phyloP scores from a whole-genome alignment of 2,888 invertebrate species.

The Drosophila setosimentum region DNA sequence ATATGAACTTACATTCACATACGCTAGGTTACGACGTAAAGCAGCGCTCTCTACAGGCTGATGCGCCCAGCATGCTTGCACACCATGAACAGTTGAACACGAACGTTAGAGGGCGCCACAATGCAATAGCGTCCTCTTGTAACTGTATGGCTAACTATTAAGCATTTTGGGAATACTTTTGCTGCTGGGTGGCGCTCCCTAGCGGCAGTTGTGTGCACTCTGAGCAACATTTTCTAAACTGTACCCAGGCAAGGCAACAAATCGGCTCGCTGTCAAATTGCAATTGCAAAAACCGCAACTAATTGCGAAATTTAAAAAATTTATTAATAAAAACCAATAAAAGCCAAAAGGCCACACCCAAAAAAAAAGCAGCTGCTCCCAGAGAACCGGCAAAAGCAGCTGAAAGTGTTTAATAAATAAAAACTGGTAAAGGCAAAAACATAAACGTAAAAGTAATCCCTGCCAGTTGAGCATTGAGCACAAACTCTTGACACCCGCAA shows the following conservation, averaged over 20 bases:
- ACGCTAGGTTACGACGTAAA: neutral
- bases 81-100: neutral
- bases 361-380: constrained; percentile 8
- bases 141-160: accelerated
- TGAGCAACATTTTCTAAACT: neutral
- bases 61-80: accelerated
- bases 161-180: neutral
- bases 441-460: constrained; percentile 58
- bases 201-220: constrained; percentile 12
- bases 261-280: constrained; percentile 33
- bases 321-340: constrained; percentile 21
- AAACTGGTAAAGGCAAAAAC: constrained; percentile 23
- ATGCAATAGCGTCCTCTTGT: neutral
- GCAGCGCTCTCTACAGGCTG: constrained; percentile 21
- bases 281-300: constrained; percentile 33
- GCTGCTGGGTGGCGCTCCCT: constrained; percentile 1
- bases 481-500: constrained; percentile 38
- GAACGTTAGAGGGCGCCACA: constrained; percentile 12
- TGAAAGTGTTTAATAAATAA: constrained; percentile 41
- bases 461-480: constrained; percentile 24
- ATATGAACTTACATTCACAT: no score
- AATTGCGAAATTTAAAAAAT: constrained; percentile 37
- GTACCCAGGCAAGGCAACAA: constrained; percentile 10
- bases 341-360: constrained; percentile 35
- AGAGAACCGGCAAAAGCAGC: constrained; percentile 19